These are phyloP conservation scores for Sturmia bella DNA, from an alignment of 2,888 invertebrate genomes.

Conservation along the genomic window DNA sequence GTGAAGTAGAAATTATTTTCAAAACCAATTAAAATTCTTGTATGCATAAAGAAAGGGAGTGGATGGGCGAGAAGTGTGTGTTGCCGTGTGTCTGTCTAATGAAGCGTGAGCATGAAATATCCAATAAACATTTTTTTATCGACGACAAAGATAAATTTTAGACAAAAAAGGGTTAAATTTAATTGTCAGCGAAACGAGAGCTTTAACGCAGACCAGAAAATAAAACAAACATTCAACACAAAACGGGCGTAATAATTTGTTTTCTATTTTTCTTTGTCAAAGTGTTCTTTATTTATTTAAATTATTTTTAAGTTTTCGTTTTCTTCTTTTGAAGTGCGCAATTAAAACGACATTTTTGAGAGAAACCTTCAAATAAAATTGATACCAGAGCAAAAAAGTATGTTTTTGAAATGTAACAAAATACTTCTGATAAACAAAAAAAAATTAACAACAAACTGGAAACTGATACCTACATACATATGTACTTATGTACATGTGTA, in stretches of 20 bases:
- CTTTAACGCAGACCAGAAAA: conserved; percentile 1
- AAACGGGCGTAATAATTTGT: conserved; percentile 53
- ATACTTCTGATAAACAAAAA: conserved; percentile 44
- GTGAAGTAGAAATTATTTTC: conserved; percentile 34
- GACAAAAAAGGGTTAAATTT: conserved; percentile 45
- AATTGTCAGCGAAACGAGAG: conserved; percentile 8
- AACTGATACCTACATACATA: too few species aligned
- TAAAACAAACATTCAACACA: neutral
- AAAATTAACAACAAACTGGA: conserved; percentile 43
- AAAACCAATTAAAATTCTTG: conserved; percentile 51
- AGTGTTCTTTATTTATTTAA: conserved; percentile 33
- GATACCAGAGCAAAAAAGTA: conserved; percentile 29
- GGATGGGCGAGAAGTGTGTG: neutral
- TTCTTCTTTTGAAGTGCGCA: conserved; percentile 36
- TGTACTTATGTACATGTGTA: too few species aligned
- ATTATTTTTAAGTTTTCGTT: neutral
- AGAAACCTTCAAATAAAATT: conserved; percentile 55
- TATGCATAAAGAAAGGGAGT: conserved; percentile 1
- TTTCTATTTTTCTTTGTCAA: conserved; percentile 1
- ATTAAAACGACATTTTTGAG: conserved; percentile 51
- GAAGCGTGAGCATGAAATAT: conserved; percentile 58
- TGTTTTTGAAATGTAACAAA: conserved; percentile 40
- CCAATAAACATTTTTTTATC: conserved; percentile 47
- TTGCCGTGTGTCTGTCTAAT: conserved; percentile 29
- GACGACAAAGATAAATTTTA: conserved; percentile 14